Conservation (phyloP, 2,888 invertebrate species). For the Rhagonycha lutea region DNA sequence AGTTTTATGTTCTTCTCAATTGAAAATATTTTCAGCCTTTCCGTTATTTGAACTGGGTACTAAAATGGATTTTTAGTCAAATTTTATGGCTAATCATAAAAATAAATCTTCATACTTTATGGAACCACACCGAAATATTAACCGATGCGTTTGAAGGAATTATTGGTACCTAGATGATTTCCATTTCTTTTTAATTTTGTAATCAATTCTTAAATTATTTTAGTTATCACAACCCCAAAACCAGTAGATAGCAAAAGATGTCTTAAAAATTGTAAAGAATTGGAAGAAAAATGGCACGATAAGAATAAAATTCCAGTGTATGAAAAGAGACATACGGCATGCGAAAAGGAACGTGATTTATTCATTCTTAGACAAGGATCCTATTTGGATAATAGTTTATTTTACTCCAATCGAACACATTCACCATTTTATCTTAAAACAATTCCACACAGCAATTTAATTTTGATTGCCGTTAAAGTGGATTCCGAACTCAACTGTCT, state of each 20-base stretch:
- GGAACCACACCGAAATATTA: constrained; percentile 35
- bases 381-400: constrained; percentile 36
- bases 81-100: constrained; percentile 49
- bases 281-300: constrained; percentile 51
- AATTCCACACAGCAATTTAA: constrained; percentile 76
- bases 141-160: constrained; percentile 19
- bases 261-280: constrained; percentile 48
- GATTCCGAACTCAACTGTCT: constrained; percentile 56
- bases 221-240: constrained; percentile 3
- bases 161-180: constrained; percentile 5
- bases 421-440: constrained; percentile 72
- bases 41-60: constrained; percentile 44
- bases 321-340: constrained; percentile 60
- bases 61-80: constrained; percentile 56
- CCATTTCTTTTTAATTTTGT: background rate
- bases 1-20: constrained; percentile 21
- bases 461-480: constrained; percentile 74
- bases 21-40: constrained; percentile 53
- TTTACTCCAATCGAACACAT: background rate
- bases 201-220: background rate
- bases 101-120: constrained; percentile 42
- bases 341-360: constrained; percentile 73
- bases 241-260: constrained; percentile 24
- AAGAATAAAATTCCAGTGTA: constrained; percentile 44
- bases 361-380: constrained; percentile 67